Evolutionary conservation across 2,113 vertebrate genomes (phyloP), one percentile per base, ranked within the genome.

Genomic region (Cephalopterus ornatus): DNA sequence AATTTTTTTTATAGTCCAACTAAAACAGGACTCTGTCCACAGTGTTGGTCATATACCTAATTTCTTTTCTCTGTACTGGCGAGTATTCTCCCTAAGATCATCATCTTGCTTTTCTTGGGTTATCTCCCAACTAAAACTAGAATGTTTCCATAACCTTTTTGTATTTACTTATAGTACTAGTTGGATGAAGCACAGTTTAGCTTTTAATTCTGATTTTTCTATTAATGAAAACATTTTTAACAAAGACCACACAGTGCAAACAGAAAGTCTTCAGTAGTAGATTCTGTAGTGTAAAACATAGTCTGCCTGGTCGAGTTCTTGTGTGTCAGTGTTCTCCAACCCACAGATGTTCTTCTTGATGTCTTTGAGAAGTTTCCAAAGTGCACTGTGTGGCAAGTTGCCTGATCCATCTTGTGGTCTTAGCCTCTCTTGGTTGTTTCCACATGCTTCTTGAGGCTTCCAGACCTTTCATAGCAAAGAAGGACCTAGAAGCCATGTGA

Each of bases 381-480:
- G 35, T 91, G 61, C 66, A 56, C 50, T 56, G 52, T 93, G 73
- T 93, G 80, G 80, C 0, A 0, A 61, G 37, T 52, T 90, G 53
- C 41, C 88, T 88, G 59, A 62, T 74, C 58, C 41, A 19, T 93
- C 63, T 42, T 86, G 59, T 84, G 79, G 35, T 92, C 73, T 91
- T 89, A 76, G 76, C 55, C 33, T 95, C 33, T 32, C 44, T 84
- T 78, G 35, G 27, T 63, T 92, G 23, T 87, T 95, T 92, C 84
- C 76, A 87, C 68, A 75, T 93, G 56, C 52, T 95, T 89, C 89
- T 61, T 68, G 65, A 84, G 53, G 21, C 46, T 93, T 77, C 52
- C 89, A 93, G 94, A 81, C 39, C 32, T 95, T 91, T 92, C 52
- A 46, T n/a, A 61, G 84, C 52, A 65, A 61, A 92, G 55, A 20